phyloP scores from a whole-genome alignment of 2,113 vertebrate species.

The Salvelinus fontinalis region DNA sequence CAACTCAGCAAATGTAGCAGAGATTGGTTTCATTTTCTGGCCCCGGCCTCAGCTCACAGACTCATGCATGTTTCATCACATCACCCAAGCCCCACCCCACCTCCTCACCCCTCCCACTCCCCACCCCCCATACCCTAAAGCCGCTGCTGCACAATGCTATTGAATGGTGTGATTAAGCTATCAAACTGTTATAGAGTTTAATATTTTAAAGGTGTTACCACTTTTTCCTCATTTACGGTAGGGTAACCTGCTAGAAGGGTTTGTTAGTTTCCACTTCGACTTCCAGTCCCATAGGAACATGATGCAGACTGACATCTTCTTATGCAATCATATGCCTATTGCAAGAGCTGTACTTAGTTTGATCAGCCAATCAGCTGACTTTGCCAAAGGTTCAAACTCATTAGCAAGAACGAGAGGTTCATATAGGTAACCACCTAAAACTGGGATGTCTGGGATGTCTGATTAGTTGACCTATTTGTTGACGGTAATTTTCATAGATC shows the following conservation, averaged over 20 bases:
- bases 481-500: slow-evolving; percentile 65
- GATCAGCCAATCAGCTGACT: slow-evolving; percentile 33
- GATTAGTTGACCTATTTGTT: slow-evolving; percentile 65
- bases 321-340: not conserved
- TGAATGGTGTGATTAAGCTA: slow-evolving; percentile 84
- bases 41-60: slow-evolving; percentile 67
- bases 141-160: slow-evolving; percentile 72
- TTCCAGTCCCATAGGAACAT: not conserved
- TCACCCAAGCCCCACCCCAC: slow-evolving; percentile 30
- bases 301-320: not conserved
- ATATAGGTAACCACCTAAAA: slow-evolving; percentile 20
- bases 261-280: slow-evolving; percentile 47
- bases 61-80: slow-evolving; percentile 85
- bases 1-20: slow-evolving; percentile 77
- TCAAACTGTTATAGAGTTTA: slow-evolving; percentile 82
- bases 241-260: slow-evolving; percentile 39
- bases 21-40: slow-evolving; percentile 78
- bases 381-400: slow-evolving; percentile 45
- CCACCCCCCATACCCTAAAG: slow-evolving; percentile 43
- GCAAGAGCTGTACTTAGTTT: not conserved
- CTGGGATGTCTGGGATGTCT: slow-evolving; percentile 40
- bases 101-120: slow-evolving; percentile 33
- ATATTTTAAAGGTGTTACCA: slow-evolving; percentile 70
- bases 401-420: slow-evolving; percentile 40
- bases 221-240: slow-evolving; percentile 44